These are phyloP conservation scores for Troides aeacus DNA, from an alignment of 2,888 invertebrate species.

Conservation along the genomic window DNA sequence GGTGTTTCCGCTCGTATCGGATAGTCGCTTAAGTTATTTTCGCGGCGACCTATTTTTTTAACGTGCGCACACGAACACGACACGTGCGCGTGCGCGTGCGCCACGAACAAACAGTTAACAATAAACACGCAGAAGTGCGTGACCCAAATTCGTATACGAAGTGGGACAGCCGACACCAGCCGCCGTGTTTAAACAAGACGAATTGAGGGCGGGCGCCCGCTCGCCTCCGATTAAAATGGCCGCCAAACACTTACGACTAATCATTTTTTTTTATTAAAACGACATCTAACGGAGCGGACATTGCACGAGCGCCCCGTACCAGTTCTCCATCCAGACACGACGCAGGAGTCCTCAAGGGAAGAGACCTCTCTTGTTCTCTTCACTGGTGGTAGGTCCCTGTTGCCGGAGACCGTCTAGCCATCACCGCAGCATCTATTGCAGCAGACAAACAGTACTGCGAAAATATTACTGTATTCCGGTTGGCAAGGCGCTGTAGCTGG, in stretches of 20 bases:
- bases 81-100: constrained; percentile 1
- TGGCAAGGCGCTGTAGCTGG: too few species aligned
- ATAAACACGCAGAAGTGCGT: constrained; percentile 54
- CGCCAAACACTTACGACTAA: not conserved
- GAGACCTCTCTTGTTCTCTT: too few species aligned
- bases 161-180: constrained; percentile 41
- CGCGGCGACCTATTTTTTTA: constrained; percentile 24
- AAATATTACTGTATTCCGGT: too few species aligned
- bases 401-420: too few species aligned
- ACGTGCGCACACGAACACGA: constrained; percentile 1
- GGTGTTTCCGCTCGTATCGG: constrained; percentile 2
- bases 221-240: too few species aligned
- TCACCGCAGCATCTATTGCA: too few species aligned
- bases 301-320: too few species aligned
- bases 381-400: too few species aligned
- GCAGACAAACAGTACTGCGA: too few species aligned
- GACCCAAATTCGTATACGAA: constrained; percentile 58
- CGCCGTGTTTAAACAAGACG: constrained; percentile 53
- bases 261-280: not conserved
- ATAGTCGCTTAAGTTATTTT: constrained; percentile 19
- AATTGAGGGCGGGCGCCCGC: constrained; percentile 37
- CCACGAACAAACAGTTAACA: constrained; percentile 41
- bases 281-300: not conserved
- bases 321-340: too few species aligned
- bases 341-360: too few species aligned